Evolutionary conservation across 23 tunicate genomes (phyloP).

Genomic region (Ascidia mentula): DNA sequence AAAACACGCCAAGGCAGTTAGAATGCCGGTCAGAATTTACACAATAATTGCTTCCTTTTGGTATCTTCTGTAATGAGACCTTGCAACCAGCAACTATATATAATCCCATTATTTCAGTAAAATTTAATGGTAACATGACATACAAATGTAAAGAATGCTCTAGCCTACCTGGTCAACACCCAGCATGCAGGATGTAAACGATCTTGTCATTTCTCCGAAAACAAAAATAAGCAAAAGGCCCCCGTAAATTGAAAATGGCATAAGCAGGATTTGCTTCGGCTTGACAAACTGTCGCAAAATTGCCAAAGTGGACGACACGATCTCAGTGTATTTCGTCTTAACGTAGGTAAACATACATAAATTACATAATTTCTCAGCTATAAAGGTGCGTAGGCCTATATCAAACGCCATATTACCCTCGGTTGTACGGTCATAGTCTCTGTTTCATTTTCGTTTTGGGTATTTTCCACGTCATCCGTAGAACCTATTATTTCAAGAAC

Average conservation of each 20-base stretch:
- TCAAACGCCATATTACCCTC: too few species aligned
- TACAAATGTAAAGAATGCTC: neutral
- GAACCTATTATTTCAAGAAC: too few species aligned
- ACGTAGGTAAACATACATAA: neutral
- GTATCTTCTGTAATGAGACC: too few species aligned
- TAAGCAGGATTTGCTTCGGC: conserved; percentile 35
- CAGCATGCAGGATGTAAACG: conserved; percentile 57
- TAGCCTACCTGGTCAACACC: conserved; percentile 54
- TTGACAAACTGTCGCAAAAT: conserved; percentile 28
- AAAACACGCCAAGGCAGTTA: too few species aligned
- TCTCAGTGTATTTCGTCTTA: too few species aligned
- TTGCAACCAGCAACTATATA: too few species aligned
- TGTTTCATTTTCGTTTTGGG: neutral
- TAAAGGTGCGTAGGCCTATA: too few species aligned
- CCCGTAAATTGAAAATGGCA: conserved; percentile 39
- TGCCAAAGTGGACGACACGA: too few species aligned
- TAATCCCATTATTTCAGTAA: neutral
- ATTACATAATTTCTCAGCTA: too few species aligned
- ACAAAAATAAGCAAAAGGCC: conserved; percentile 36
- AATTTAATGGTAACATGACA: neutral
- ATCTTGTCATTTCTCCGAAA: conserved; percentile 54
- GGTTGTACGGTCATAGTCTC: neutral
- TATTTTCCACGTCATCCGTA: neutral
- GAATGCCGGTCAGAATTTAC: too few species aligned
- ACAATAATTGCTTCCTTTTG: too few species aligned